A percentile compares a stretch with the other conserved stretches of the same genome.
Evolutionary conservation across 2,888 invertebrate genomes (phyloP).

Genomic region (Drosophila austrosaltans): DNA sequence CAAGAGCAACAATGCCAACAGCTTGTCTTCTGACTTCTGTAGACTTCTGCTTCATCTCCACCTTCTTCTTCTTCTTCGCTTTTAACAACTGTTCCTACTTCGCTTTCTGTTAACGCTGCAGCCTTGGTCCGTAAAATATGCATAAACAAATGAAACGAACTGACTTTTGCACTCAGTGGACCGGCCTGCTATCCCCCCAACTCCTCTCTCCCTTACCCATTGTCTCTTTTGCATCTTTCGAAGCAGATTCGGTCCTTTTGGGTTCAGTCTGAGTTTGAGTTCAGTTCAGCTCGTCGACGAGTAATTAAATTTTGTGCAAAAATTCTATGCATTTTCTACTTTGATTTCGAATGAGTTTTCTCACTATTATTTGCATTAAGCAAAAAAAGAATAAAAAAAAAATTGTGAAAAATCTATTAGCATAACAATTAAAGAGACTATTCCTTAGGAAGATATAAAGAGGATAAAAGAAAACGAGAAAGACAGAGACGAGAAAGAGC

Average conservation of each 20-base stretch:
- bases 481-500: neutral
- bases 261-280: constrained; percentile 13
- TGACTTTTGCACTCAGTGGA: constrained; percentile 30
- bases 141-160: constrained; percentile 69
- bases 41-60: constrained; percentile 17
- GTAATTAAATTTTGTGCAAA: constrained; percentile 68
- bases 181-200: constrained; percentile 4
- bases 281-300: constrained; percentile 21
- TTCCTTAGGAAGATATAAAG: neutral
- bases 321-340: constrained; percentile 66
- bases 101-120: constrained; percentile 47
- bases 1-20: constrained; percentile 35
- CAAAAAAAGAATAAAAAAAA: constrained; percentile 1
- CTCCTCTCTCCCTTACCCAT: constrained; percentile 1
- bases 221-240: constrained; percentile 34
- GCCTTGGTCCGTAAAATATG: constrained; percentile 59
- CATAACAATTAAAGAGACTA: constrained; percentile 15
- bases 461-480: neutral
- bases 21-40: constrained; percentile 39
- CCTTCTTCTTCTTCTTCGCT: neutral
- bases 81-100: constrained; percentile 2
- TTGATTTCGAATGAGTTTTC: constrained; percentile 56
- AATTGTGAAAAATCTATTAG: constrained; percentile 63
- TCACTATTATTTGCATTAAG: constrained; percentile 59
- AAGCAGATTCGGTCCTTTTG: constrained; percentile 37